Conservation (phyloP, 2,888 invertebrate genomes). For the Spisula solida region DNA sequence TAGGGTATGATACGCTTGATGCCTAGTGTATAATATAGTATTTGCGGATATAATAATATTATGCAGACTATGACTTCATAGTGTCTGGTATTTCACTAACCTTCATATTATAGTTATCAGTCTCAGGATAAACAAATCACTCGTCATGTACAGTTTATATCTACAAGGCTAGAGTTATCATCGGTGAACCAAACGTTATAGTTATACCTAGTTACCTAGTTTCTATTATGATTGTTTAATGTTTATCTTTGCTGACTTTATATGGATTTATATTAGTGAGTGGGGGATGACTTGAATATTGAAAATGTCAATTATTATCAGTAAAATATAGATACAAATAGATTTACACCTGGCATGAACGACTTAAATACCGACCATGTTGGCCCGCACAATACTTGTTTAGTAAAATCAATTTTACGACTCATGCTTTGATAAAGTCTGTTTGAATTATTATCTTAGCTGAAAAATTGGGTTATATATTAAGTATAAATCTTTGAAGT, state of each 20-base stretch:
- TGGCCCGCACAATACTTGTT: background rate
- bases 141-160: background rate
- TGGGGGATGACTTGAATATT: background rate
- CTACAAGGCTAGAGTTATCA: no score
- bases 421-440: background rate
- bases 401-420: background rate
- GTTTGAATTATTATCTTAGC: no score
- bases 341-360: background rate
- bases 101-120: background rate
- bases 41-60: no score
- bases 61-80: no score
- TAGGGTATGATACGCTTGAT: no score
- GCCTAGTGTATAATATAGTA: no score
- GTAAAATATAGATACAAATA: background rate
- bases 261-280: background rate
- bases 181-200: no score
- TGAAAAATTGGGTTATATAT: no score
- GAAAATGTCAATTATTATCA: conserved; percentile 20
- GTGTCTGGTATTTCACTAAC: background rate
- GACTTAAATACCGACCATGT: background rate
- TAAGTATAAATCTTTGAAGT: no score
- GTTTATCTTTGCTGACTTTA: background rate
- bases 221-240: background rate
- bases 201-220: background rate
- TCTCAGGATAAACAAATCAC: background rate